Evolutionary conservation across 2,888 invertebrate species (phyloP).

Genomic region (Aradus depressus): DNA sequence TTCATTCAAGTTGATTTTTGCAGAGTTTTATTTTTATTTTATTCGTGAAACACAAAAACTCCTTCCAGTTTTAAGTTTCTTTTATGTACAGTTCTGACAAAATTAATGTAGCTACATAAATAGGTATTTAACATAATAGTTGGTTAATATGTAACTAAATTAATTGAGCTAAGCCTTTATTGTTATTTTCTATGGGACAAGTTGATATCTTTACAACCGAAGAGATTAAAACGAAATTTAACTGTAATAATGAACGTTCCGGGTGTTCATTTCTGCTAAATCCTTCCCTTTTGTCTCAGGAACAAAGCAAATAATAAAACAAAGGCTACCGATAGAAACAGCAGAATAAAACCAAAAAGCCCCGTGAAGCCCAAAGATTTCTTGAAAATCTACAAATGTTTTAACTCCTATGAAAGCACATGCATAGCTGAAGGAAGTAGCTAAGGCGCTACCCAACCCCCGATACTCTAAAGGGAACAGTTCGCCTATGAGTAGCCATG

Average conservation of each 20-base stretch:
- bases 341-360: constrained; percentile 83
- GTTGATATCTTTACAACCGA: too few relatives aligned
- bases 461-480: constrained; percentile 71
- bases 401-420: constrained; percentile 79
- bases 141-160: too few relatives aligned
- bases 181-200: too few relatives aligned
- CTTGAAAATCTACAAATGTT: constrained; percentile 71
- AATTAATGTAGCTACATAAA: too few relatives aligned
- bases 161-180: too few relatives aligned
- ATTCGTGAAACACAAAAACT: too few relatives aligned
- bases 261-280: constrained; percentile 67
- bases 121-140: too few relatives aligned
- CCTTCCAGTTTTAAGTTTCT: too few relatives aligned
- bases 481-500: constrained; percentile 73
- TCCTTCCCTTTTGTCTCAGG: constrained; percentile 87
- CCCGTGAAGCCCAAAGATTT: constrained; percentile 62
- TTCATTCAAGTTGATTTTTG: too few relatives aligned
- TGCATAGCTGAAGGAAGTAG: constrained; percentile 74
- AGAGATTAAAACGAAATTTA: too few relatives aligned
- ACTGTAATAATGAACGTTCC: constrained; percentile 11
- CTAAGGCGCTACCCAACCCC: constrained; percentile 77
- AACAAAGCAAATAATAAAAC: constrained; percentile 75
- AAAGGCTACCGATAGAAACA: constrained; percentile 65
- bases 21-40: too few relatives aligned
- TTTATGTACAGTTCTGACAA: too few relatives aligned